Percentiles rank a stretch among this genome's conserved stretches.
Evolutionary conservation across 2,113 vertebrate genomes (phyloP).

Genomic region (Chaetops frenatus): DNA sequence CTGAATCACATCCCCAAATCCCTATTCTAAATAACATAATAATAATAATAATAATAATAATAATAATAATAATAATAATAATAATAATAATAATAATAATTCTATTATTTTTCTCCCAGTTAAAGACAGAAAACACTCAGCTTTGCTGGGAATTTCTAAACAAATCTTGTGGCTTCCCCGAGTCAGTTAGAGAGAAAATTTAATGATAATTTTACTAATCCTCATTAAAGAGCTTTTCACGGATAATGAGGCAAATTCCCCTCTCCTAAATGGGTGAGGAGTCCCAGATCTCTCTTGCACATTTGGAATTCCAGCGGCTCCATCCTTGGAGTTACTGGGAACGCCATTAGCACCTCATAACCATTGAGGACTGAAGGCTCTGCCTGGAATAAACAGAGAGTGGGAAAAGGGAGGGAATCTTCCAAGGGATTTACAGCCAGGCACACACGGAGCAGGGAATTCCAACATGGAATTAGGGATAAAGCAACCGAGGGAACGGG

Average conservation of each 20-base stretch:
- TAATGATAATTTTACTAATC: neutral
- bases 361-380: neutral
- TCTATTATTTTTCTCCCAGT: neutral
- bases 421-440: neutral
- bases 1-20: neutral
- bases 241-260: neutral
- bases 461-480: neutral
- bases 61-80: no score
- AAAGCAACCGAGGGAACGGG: neutral
- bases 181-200: neutral
- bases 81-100: no score
- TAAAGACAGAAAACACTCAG: neutral
- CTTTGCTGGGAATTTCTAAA: neutral
- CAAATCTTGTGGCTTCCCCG: neutral
- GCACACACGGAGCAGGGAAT: neutral
- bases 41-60: no score
- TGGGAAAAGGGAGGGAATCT: neutral
- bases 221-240: neutral
- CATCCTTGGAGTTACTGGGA: neutral
- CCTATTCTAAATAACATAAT: neutral
- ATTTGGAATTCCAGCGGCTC: neutral
- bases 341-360: neutral
- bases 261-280: neutral
- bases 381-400: neutral
- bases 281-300: neutral